These are phyloP conservation scores for Metopia argyrocephala DNA, from an alignment of 2,888 invertebrate species.

Conservation along the genomic window DNA sequence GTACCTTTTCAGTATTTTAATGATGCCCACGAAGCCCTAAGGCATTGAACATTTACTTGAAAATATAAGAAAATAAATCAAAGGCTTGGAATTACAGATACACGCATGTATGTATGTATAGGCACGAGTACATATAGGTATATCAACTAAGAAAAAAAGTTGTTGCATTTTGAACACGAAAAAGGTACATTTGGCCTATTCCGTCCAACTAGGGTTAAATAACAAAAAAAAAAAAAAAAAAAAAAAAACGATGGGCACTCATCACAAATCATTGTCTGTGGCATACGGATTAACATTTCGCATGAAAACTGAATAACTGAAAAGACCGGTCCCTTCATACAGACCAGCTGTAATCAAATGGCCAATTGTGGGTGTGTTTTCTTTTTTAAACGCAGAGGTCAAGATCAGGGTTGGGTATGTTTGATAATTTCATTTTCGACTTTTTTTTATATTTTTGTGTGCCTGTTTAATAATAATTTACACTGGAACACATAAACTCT, in stretches of 20 bases:
- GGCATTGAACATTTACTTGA: too few species aligned
- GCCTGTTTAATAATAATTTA: neutral
- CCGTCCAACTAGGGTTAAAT: too few species aligned
- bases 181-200: too few species aligned
- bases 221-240: too few species aligned
- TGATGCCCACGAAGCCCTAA: too few species aligned
- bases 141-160: too few species aligned
- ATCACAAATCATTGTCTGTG: conserved; percentile 24
- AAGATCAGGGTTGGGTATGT: conserved; percentile 35
- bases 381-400: conserved; percentile 43
- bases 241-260: conserved; percentile 53
- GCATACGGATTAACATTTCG: neutral
- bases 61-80: too few species aligned
- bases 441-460: neutral
- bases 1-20: too few species aligned
- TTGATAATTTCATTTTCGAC: neutral
- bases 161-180: too few species aligned
- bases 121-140: too few species aligned
- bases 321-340: neutral
- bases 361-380: conserved; percentile 58
- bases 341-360: conserved; percentile 3
- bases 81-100: too few species aligned
- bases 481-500: neutral
- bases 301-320: neutral
- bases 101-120: too few species aligned